These are phyloP conservation scores for Caenorhabditis briggsae DNA, from an alignment of 1,140 invertebrate genomes.

Conservation along the genomic window DNA sequence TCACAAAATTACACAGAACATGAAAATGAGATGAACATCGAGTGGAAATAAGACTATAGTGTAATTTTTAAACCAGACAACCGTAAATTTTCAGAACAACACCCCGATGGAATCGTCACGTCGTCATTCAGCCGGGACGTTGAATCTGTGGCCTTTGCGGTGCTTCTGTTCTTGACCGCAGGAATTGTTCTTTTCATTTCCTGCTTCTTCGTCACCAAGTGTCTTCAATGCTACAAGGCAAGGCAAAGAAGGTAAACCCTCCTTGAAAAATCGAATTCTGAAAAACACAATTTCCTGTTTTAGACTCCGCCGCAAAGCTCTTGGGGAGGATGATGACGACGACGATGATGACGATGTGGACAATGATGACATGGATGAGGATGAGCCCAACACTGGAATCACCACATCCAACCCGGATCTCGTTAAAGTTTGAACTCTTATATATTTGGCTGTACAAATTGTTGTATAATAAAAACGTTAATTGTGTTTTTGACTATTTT, in stretches of 20 bases:
- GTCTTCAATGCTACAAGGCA: conserved; percentile 31
- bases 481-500: neutral
- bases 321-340: conserved; percentile 45
- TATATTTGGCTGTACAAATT: neutral
- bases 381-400: conserved; percentile 5
- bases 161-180: conserved; percentile 8
- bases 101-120: conserved; percentile 19
- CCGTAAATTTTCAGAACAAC: neutral
- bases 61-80: neutral
- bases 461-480: neutral
- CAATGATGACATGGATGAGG: conserved; percentile 30
- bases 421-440: conserved; percentile 15
- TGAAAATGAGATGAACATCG: too few relatives aligned
- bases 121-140: conserved; percentile 36
- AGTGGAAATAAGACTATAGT: neutral
- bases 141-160: conserved; percentile 23
- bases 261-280: neutral
- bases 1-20: too few relatives aligned
- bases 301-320: conserved; percentile 43
- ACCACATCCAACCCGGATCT: conserved; percentile 26
- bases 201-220: conserved; percentile 46
- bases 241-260: neutral
- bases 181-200: conserved; percentile 40
- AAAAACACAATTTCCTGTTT: conserved; percentile 32
- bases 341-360: conserved; percentile 29